Base-by-base conservation (phyloP, 2,888 invertebrate genomes). In the Diplolepis rosae region DNA sequence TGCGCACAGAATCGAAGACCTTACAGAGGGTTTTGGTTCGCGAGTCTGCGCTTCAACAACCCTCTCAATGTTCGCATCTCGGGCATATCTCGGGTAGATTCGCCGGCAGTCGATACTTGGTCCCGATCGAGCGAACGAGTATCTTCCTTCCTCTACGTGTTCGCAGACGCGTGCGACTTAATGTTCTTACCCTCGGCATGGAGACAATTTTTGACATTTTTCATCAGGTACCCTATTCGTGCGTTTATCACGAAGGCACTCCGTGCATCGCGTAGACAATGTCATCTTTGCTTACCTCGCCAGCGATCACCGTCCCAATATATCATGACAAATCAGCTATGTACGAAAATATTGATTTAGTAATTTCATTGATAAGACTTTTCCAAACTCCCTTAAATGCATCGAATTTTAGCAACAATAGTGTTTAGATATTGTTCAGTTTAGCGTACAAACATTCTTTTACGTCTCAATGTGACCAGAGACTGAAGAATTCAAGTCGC, bases 111-210 rank as follows among this genome's bases (percentile, higher is more conserved):
- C 61, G 39, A 61, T 61, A 61, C 39, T 61, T 61, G 22, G 39
- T 27, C 61, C 39, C 35, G 39, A 61, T 39, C 24, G 61, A 27
- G 61, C 24, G 61, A 27, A 39, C 24, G 39, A 39, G 39, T 39
- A 42, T 24, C 61, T 24, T 61, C 39, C 22, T 54, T 22, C 24
- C n/a, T n/a, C n/a, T n/a, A n/a, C 27, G 13, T 24, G 27, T 61
- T 61, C 24, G 24, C 24, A 39, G 39, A 39, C 24, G 61, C 39
- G 39, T 39, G 61, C 61, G 61, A 61, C 39, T 61, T 24, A 24
- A 61, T 61, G 24, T 61, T 61, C 22, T 61, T 61, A 61, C 61
- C 61, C 22, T 42, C 61, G 24, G 61, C 39, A n/a, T 61, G 61
- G 61, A 61, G 61, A 39, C 35, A 35, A 61, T 24, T 61, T 61